Evolutionary conservation across 2,888 invertebrate genomes (phyloP).

Genomic region (Deilephila porcellus): DNA sequence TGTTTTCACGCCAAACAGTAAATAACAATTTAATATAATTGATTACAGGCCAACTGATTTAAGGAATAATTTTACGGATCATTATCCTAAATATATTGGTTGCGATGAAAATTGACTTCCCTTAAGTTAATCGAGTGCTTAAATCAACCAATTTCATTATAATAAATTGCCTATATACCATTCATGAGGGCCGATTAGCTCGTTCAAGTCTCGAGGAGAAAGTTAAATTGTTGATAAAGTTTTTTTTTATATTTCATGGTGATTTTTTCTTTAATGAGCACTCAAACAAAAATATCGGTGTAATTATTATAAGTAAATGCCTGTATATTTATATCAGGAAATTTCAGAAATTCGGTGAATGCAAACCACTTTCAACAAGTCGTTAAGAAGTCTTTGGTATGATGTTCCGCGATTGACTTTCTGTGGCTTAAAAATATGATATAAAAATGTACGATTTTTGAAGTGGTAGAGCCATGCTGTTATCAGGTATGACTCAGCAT

Average conservation of each 20-base stretch:
- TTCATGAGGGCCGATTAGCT: constrained; percentile 24
- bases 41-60: constrained; percentile 38
- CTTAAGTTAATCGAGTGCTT: constrained; percentile 34
- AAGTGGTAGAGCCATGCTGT: too few species aligned
- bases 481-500: too few species aligned
- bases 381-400: too few species aligned
- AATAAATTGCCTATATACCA: constrained; percentile 23
- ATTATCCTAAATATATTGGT: constrained; percentile 48
- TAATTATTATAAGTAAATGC: too few species aligned
- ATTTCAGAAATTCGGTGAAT: too few species aligned
- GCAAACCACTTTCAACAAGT: too few species aligned
- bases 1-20: constrained; percentile 37
- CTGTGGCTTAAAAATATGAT: neutral
- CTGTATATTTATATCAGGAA: too few species aligned
- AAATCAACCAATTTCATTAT: constrained; percentile 34
- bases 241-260: neutral
- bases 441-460: too few species aligned
- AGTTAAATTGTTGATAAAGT: constrained; percentile 14
- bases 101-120: constrained; percentile 35
- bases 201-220: constrained; percentile 14
- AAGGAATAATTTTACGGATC: constrained; percentile 46
- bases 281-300: too few species aligned
- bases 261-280: neutral
- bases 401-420: too few species aligned
- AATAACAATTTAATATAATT: constrained; percentile 40